Conservation (phyloP, 2,888 invertebrate genomes). For the Andrena marginata region DNA sequence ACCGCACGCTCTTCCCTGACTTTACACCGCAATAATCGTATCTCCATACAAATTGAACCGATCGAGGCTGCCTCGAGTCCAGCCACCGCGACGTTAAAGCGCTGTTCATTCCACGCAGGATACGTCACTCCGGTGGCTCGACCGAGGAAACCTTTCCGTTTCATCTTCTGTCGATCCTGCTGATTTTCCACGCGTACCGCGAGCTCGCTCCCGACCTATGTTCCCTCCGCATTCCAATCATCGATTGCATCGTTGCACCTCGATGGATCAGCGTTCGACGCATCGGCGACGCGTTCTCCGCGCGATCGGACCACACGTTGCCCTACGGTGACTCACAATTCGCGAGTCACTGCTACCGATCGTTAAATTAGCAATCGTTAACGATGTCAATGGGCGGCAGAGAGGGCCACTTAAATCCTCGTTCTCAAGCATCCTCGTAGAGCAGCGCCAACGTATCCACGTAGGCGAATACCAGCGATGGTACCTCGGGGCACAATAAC, state of each 20-base stretch:
- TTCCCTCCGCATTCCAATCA: conserved; percentile 23
- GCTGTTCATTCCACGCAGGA: conserved; percentile 31
- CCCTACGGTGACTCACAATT: not conserved
- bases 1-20: conserved; percentile 12
- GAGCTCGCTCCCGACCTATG: conserved; percentile 12
- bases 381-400: not conserved
- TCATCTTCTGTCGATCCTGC: not conserved
- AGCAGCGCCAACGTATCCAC: conserved; percentile 59
- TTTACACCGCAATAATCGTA: conserved; percentile 43
- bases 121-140: conserved; percentile 22
- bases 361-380: not conserved
- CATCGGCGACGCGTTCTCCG: not conserved
- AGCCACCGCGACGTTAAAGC: conserved; percentile 17
- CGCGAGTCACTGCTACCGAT: not conserved
- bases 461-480: conserved; percentile 42
- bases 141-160: conserved; percentile 6
- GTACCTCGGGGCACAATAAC: conserved; percentile 50
- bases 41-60: conserved; percentile 50
- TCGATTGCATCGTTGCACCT: conserved; percentile 2
- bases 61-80: conserved; percentile 14
- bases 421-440: conserved; percentile 14
- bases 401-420: conserved; percentile 42
- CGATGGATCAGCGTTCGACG: not conserved
- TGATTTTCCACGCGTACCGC: conserved; percentile 14
- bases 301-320: not conserved